phyloP scores from a whole-genome alignment of 2,888 invertebrate genomes.

The Volucella inanis region DNA sequence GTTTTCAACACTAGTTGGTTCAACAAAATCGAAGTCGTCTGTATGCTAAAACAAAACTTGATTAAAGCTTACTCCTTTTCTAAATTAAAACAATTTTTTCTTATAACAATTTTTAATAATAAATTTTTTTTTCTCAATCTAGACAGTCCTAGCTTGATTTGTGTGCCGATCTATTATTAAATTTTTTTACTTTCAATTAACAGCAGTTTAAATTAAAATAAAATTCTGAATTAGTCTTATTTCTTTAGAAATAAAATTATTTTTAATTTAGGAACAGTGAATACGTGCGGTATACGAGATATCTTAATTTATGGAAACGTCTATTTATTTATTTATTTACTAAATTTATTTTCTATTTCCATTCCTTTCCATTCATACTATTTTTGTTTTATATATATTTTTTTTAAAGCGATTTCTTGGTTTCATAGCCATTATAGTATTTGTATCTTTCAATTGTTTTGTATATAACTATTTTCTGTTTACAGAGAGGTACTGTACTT shows the following conservation, averaged over 20 bases:
- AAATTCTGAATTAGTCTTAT: slow-evolving; percentile 7
- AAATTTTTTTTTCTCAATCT: too few species aligned
- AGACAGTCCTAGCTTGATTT: too few species aligned
- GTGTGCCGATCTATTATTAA: too few species aligned
- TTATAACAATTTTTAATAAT: too few species aligned
- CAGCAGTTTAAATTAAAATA: background rate
- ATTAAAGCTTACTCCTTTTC: too few species aligned
- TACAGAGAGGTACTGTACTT: slow-evolving; percentile 71
- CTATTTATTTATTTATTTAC: background rate
- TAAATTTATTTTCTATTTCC: background rate
- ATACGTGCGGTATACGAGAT: slow-evolving; percentile 72
- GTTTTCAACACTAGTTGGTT: too few species aligned
- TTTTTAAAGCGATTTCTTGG: slow-evolving; percentile 53
- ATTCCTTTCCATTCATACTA: slow-evolving; percentile 36
- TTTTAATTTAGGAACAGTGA: slow-evolving; percentile 70
- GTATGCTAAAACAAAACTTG: too few species aligned
- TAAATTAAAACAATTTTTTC: too few species aligned
- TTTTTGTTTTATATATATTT: too few species aligned
- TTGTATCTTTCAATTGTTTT: slow-evolving; percentile 27
- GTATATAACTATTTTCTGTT: slow-evolving; percentile 44
- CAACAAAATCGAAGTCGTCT: too few species aligned
- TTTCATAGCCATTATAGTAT: slow-evolving; percentile 36
- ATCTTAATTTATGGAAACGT: slow-evolving; percentile 54
- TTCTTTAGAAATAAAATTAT: slow-evolving; percentile 34
- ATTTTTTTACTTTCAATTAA: slow-evolving; percentile 4